A percentile compares a stretch with the other conserved stretches of the same genome.
Conservation (phyloP, 2,797 vertebrate genomes). For the Sebastes vulpes region DNA sequence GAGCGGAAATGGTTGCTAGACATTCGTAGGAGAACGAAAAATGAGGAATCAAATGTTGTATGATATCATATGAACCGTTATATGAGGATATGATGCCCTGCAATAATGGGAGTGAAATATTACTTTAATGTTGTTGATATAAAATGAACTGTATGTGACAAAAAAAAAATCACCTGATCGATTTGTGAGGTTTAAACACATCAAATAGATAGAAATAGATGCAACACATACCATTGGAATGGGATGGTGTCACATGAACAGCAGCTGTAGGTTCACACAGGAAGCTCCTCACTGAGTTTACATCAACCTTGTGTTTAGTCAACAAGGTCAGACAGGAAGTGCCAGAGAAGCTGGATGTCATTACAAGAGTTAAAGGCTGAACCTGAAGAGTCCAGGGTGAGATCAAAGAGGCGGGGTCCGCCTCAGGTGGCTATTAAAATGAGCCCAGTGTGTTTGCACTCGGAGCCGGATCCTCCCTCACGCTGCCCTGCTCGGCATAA, state of each 20-base stretch:
- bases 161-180: too few relatives aligned
- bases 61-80: too few relatives aligned
- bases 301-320: conserved; percentile 4
- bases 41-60: too few relatives aligned
- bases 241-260: neutral
- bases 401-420: conserved; percentile 31
- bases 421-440: conserved; percentile 60
- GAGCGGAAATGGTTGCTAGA: too few relatives aligned
- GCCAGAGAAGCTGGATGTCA: conserved; percentile 4
- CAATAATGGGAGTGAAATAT: too few relatives aligned
- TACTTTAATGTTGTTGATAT: too few relatives aligned
- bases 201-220: neutral
- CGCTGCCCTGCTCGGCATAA: conserved; percentile 36
- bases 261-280: neutral
- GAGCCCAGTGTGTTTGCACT: conserved; percentile 36
- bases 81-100: too few relatives aligned
- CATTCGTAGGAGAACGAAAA: too few relatives aligned
- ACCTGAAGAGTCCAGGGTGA: conserved; percentile 14
- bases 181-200: neutral
- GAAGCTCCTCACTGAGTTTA: neutral
- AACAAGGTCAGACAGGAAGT: conserved; percentile 31
- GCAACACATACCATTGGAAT: neutral
- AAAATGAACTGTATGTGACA: too few relatives aligned
- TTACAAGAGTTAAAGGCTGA: conserved; percentile 17
- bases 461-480: conserved; percentile 10